A percentile compares a stretch with the other conserved stretches of the same genome.
Conservation (phyloP, 1,140 invertebrate genomes). For the Drosophila mauritiana region DNA sequence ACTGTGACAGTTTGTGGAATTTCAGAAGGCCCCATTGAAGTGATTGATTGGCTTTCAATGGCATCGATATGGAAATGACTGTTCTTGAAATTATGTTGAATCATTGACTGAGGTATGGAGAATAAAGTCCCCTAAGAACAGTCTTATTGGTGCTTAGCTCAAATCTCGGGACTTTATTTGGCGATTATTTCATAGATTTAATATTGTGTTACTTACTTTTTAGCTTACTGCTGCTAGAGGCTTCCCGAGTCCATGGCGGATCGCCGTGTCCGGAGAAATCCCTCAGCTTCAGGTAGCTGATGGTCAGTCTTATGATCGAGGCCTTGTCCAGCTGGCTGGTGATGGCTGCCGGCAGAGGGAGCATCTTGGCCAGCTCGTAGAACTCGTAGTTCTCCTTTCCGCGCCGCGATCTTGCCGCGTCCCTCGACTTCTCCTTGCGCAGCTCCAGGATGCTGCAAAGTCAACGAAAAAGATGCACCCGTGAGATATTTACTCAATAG, state of each 20-base stretch:
- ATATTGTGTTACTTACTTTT: conserved; percentile 89
- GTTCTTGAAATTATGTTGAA: conserved; percentile 17
- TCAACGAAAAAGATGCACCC: conserved; percentile 23
- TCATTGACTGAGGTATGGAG: background rate
- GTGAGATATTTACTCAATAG: conserved; percentile 15
- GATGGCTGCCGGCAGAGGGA: conserved; percentile 97
- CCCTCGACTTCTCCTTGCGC: conserved; percentile 98
- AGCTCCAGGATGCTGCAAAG: conserved; percentile 96
- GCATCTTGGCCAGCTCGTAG: conserved; percentile 98
- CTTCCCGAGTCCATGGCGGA: conserved; percentile 95
- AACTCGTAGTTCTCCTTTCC: conserved; percentile 99
- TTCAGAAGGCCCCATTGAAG: conserved; percentile 50
- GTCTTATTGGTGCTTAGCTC: too few relatives aligned
- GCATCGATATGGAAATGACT: conserved; percentile 17
- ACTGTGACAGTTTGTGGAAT: conserved; percentile 39
- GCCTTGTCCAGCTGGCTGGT: conserved; percentile 99
- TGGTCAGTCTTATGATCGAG: conserved; percentile 98
- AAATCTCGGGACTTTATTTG: too few relatives aligned
- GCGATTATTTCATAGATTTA: background rate
- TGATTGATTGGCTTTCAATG: conserved; percentile 20
- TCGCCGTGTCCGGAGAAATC: conserved; percentile 98
- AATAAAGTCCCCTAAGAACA: background rate
- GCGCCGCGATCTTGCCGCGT: conserved; percentile 96
- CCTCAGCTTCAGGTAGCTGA: conserved; percentile 97
- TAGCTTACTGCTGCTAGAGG: conserved; percentile 90